Evolutionary conservation across 2,888 invertebrate genomes (phyloP).

Genomic region (Escarpia spicata): DNA sequence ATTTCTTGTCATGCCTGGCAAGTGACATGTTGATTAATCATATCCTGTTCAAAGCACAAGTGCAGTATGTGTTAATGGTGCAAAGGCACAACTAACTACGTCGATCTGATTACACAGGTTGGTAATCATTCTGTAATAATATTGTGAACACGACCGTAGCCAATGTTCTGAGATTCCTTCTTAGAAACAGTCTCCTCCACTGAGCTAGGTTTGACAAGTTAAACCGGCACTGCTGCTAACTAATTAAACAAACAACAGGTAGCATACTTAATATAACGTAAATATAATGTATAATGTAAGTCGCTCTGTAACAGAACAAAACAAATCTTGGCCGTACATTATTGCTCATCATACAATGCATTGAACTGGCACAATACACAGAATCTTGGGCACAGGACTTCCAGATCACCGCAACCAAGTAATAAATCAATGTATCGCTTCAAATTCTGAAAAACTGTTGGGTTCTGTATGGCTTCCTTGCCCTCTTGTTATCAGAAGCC

Average conservation of each 20-base stretch:
- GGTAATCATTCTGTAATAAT: not conserved
- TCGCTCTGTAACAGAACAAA: not conserved
- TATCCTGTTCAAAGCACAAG: not conserved
- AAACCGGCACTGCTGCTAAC: not conserved
- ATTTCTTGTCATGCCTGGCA: not conserved
- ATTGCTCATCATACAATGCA: not conserved
- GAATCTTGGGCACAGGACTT: not conserved
- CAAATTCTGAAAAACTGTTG: too few relatives aligned
- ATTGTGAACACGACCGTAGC: not conserved
- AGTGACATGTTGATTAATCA: not conserved
- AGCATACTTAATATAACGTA: not conserved
- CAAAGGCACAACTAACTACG: not conserved
- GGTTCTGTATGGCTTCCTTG: too few relatives aligned
- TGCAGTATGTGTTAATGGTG: not conserved
- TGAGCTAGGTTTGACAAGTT: not conserved
- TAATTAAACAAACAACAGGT: not conserved
- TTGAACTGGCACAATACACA: not conserved
- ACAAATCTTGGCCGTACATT: not conserved
- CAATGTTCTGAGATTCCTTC: not conserved
- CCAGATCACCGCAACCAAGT: not conserved
- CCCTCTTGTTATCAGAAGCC: too few relatives aligned
- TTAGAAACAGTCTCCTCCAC: not conserved
- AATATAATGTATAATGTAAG: not conserved
- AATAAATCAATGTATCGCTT: not conserved
- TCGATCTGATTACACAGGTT: not conserved